Base-by-base conservation (phyloP, 2,888 invertebrate species). In the Scaeva pyrastri region DNA sequence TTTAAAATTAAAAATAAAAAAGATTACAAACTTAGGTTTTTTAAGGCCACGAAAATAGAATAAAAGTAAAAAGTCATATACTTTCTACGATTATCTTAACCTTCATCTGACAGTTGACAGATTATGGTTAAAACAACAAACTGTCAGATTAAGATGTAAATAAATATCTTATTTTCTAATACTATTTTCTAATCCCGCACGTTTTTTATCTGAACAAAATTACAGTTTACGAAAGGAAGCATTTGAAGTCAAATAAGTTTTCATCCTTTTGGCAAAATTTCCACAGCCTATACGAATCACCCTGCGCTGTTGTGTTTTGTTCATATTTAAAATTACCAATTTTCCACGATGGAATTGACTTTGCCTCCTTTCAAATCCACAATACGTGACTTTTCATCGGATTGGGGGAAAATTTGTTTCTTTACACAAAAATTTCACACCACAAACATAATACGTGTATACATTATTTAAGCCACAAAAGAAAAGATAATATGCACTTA, bases 341-440 rank as follows among this genome's bases (percentile, higher is more conserved):
- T 83, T 70, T 83, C 83, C 36, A 36, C 70, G 68, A 70, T 79
- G n/a, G 19, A 74, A 79, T 71, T 70, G 62, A 79, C 78, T 79
- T 76, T 26, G 70, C 62, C 62, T 56, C 74, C 50, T 23, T 31
- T 70, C 21, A 48, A 71, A 64, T 76, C 56, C 71, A 58, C 31
- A 64, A 14, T 56, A 84, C 83, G 83, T 84, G 83, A 84, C 73
- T 79, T 70, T 84, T 50, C 62, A 55, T 62, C 55, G 10, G 3
- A 78, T 64, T n/a, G 39, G 23, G 23, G 4, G 12, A 12, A 52
- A 26, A 39, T 7, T 5, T 31, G 8, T 31, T 7, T n/a, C n/a
- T n/a, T 31, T 4, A 23, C 31, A 43, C 52, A 55, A 68, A 36
- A 74, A 43, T 36, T 73, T 36, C 16, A 21, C 60, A 68, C 43